A percentile compares a stretch with the other conserved stretches of the same genome.
Evolutionary conservation across 2,797 vertebrate species (phyloP).

Genomic region (Pangasius krempfi): DNA sequence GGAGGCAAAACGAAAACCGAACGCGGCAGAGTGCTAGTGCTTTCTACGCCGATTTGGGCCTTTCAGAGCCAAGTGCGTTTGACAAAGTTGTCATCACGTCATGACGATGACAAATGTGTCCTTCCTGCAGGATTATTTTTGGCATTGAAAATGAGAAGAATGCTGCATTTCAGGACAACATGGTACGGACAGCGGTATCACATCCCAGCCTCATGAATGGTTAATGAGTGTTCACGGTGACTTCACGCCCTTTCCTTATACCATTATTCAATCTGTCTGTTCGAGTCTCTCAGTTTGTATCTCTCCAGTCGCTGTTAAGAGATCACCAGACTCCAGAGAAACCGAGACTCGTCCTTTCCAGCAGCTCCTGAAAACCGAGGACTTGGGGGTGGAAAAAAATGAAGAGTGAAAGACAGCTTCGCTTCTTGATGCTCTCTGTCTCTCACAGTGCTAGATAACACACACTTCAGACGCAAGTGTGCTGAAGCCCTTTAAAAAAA

Average conservation of each 20-base stretch:
- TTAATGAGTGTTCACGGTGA: background rate
- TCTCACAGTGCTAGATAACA: constrained; percentile 31
- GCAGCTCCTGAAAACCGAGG: background rate
- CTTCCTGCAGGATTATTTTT: constrained; percentile 19
- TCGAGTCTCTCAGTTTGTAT: background rate
- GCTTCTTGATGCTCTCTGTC: background rate
- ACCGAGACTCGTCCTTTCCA: background rate
- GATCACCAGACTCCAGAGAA: background rate
- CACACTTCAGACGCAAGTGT: constrained; percentile 14
- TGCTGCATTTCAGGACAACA: background rate
- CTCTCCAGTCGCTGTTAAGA: background rate
- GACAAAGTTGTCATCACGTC: background rate
- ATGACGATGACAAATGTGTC: constrained; percentile 1
- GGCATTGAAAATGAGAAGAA: constrained; percentile 17
- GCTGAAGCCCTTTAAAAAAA: constrained; percentile 39
- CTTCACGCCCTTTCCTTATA: background rate
- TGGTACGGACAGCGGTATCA: background rate
- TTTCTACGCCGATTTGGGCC: background rate
- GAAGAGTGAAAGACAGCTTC: background rate
- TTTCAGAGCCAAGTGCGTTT: constrained; percentile 19
- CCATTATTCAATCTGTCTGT: background rate
- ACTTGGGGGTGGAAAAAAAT: too few species aligned
- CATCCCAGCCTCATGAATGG: background rate
- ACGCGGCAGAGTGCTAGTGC: background rate
- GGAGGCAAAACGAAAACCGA: background rate